Evolutionary conservation across 2,888 invertebrate genomes (phyloP).

Genomic region (Drosophila bunnanda): DNA sequence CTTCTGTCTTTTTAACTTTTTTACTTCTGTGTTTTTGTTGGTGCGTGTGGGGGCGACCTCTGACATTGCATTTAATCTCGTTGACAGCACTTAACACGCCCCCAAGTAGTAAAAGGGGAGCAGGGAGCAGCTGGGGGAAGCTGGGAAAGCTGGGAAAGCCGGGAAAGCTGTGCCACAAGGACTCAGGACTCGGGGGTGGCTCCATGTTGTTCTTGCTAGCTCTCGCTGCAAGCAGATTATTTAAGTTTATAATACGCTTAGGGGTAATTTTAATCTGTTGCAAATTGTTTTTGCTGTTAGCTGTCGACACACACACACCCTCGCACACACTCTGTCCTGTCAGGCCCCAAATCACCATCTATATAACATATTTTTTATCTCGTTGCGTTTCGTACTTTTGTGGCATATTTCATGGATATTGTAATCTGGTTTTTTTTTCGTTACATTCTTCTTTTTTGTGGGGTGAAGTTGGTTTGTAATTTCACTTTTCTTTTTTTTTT

Average conservation of each 20-base stretch:
- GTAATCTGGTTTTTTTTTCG: conserved; percentile 40
- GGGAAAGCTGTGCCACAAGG: conserved; percentile 45
- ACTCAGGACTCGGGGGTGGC: conserved; percentile 32
- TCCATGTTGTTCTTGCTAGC: conserved; percentile 12
- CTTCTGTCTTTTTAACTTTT: neutral
- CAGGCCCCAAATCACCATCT: conserved; percentile 51
- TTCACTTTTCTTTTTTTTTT: conserved; percentile 29
- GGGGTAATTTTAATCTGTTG: conserved; percentile 84
- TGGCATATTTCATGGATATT: conserved; percentile 75
- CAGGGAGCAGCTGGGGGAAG: neutral
- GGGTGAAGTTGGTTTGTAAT: conserved; percentile 40
- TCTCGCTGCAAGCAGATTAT: conserved; percentile 67
- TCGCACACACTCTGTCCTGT: conserved; percentile 6
- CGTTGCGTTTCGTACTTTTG: conserved; percentile 51
- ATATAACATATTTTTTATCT: conserved; percentile 45
- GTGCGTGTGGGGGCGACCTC: conserved; percentile 65
- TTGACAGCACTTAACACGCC: conserved; percentile 81
- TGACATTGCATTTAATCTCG: conserved; percentile 82
- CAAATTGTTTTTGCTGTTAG: conserved; percentile 82
- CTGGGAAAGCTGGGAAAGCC: too few species aligned
- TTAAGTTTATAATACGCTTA: conserved; percentile 82
- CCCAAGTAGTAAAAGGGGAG: conserved; percentile 63
- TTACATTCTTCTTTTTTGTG: neutral
- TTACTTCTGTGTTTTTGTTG: conserved; percentile 6
- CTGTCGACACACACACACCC: conserved; percentile 22